Base-by-base conservation (phyloP, 1,140 invertebrate genomes). In the Doryteuthis pealeii region DNA sequence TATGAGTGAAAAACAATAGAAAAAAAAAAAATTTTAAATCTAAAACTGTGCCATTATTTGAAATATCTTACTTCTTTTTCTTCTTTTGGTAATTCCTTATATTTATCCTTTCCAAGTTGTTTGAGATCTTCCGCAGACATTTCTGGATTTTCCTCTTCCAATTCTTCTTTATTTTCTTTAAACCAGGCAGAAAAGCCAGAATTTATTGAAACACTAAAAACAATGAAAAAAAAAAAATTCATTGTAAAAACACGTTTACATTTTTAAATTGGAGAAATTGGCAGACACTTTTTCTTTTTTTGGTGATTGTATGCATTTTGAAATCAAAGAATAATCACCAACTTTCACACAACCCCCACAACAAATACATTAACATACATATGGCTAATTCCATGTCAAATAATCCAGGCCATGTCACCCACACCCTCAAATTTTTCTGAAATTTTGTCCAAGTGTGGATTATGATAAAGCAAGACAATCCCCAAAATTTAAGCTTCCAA, bases 141-240 rank as follows among this genome's bases (percentile, higher is more conserved):
- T 26, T 84, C 83, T 43, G 82, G 80, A 26, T 82, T 68, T 58
- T 81, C 79, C 66, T 82, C 81, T 33, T 74, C 35, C 14, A 87
- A 67, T 0, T 79, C 73, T 4, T 72, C 73, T 67, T 78, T 78
- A 35, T 76, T 81, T 30, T 81, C 80, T 32, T 82, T 81, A n/a
- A 83, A 76, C 85, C 85, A 87, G 66, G 84, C 58, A 43, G 84
- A 78, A 81, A 86, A 87, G 22, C 80, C 84, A 74, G 79, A 28
- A 58, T 68, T 54, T n/a, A 67, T 65, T n/a, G 54, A 5, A 62
- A 22, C 18, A 32, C 71, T 45, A 26, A 26, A 49, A 28, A 68
- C n/a, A 12, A 68, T 6, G 10, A 30, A 68, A 68, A 14, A 32
- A 28, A 26, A 32, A 26, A 5, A 22, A 68, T 33, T 22, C 66